Base-by-base conservation (phyloP, 2,888 invertebrate species). In the Perizoma affinitatum region DNA sequence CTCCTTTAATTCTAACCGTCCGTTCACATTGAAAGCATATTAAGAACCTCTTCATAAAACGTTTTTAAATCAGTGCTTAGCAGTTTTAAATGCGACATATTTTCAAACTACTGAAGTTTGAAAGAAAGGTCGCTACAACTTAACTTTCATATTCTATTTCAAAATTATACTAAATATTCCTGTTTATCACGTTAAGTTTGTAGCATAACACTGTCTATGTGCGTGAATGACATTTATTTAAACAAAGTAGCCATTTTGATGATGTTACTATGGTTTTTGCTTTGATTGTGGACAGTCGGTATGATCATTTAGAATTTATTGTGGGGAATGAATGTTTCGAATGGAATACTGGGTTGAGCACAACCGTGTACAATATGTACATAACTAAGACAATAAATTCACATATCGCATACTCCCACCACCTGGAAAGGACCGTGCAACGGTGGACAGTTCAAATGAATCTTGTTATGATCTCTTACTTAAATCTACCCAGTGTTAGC, bases 401-500 rank as follows among this genome's bases (percentile, higher is more conserved):
- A 90, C 91, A 91, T 90, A 90, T 90, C 88, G 83, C 74, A 76
- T 84, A 76, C 79, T 82, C 88, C 87, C 87, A 87, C 87, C 87
- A 87, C 85, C 87, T 84, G 68, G 75, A 79, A 76, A 74, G 69
- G 57, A 66, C 57, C 46, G 50, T 58, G 54, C 55, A 47, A 61
- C 35, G 61, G 61, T 70, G 71, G 68, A 71, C 72, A 75, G 75
- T 80, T 7, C 79, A 85, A 79, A 80, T 88, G 92, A 91, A 92
- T 92, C 92, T 92, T 86, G 84, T 85, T 82, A 87, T 91, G 92
- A 92, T 91, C 92, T 92, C 91, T 86, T 85, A 80, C 78, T 83
- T 82, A 91, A 91, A 91, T 91, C 91, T 91, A 78, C 90, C 91
- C 90, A 91, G 91, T 92, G 92, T 87, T 86, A 80, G 75, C 83